phyloP scores from a whole-genome alignment of 1,140 invertebrate species.

The Homarus americanus region DNA sequence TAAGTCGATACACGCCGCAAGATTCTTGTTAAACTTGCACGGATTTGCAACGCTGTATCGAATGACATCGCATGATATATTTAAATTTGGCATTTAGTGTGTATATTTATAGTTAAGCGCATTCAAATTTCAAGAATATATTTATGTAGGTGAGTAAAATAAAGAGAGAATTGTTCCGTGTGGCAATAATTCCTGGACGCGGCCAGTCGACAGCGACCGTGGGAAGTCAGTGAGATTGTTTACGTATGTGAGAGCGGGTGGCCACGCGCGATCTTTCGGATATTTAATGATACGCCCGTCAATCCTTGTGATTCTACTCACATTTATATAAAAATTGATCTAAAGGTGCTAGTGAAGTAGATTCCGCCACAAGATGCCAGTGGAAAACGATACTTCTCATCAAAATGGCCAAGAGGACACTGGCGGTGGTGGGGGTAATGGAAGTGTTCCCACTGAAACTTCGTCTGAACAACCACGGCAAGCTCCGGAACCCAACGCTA shows the following conservation, averaged over 20 bases:
- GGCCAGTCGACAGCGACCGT: background rate
- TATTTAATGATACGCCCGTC: slow-evolving; percentile 52
- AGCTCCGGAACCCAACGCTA: slow-evolving; percentile 39
- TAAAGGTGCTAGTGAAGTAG: slow-evolving; percentile 39
- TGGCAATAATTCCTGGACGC: slow-evolving; percentile 26
- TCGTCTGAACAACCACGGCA: slow-evolving; percentile 11
- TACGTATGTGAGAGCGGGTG: slow-evolving; percentile 55
- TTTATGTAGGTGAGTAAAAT: slow-evolving; percentile 12
- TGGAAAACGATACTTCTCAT: slow-evolving; percentile 55
- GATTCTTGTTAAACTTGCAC: slow-evolving; percentile 29
- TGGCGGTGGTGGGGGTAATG: slow-evolving; percentile 25
- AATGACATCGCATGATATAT: slow-evolving; percentile 23
- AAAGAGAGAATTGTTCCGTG: background rate
- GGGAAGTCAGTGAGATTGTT: slow-evolving; percentile 56
- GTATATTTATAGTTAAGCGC: background rate
- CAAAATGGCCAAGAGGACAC: slow-evolving; percentile 53
- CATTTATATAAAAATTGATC: slow-evolving; percentile 15
- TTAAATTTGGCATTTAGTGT: background rate
- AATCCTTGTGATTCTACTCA: slow-evolving; percentile 33
- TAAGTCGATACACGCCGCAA: slow-evolving; percentile 58
- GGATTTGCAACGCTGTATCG: background rate
- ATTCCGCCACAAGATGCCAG: slow-evolving; percentile 43
- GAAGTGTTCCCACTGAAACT: slow-evolving; percentile 49
- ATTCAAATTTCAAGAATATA: background rate
- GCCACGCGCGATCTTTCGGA: slow-evolving; percentile 21